Base-by-base conservation (phyloP, 37 sponge, comb jelly and placozoan species). In the Eunapius fragilis region DNA sequence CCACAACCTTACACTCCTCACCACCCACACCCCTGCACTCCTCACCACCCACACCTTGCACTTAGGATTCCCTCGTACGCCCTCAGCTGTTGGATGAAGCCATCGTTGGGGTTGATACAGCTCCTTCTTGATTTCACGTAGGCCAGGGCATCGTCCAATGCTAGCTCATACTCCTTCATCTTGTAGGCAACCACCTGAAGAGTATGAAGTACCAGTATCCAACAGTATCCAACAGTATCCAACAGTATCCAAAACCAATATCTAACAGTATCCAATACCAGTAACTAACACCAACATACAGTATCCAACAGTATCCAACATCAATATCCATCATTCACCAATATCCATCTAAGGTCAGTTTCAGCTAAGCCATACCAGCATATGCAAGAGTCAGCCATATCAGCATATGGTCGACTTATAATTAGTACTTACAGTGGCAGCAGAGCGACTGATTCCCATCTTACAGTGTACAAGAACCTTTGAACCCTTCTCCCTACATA, bases 381-480 rank as follows among this genome's bases (percentile, higher is more conserved):
- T 6, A 41, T 41, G 41, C 6, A 41, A n/a, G n/a, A n/a, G n/a
- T n/a, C n/a, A 70, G 68, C 58, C 4, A 79, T 79, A 34, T 3
- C 41, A 81, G 41, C 41, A 41, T 6, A 41, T 41, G 41, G 3
- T 9, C n/a, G n/a, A n/a, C n/a, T n/a, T n/a, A n/a, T n/a, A n/a
- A n/a, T 45, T 58, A 19, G 22, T 19, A 86, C 95, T 91, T 85
- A 98, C 97, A 26, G 97, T 97, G 25, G 99, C 95, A 34, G 99
- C 97, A 71, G 99, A 98, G 83, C 99, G 85, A 75, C 95, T 94
- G 80, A 98, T 90, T 17, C 99, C 99, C 94, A 95, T 97, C 89
- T 89, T 97, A 47, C 98, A 97, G 85, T 97, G 98, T 1, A 97
- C 96, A 49, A 97, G 75, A 6, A 93, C 89, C 75, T 93, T 97